Evolutionary conservation across 2,797 vertebrate genomes (phyloP).

Genomic region (Psittacula derbiana): DNA sequence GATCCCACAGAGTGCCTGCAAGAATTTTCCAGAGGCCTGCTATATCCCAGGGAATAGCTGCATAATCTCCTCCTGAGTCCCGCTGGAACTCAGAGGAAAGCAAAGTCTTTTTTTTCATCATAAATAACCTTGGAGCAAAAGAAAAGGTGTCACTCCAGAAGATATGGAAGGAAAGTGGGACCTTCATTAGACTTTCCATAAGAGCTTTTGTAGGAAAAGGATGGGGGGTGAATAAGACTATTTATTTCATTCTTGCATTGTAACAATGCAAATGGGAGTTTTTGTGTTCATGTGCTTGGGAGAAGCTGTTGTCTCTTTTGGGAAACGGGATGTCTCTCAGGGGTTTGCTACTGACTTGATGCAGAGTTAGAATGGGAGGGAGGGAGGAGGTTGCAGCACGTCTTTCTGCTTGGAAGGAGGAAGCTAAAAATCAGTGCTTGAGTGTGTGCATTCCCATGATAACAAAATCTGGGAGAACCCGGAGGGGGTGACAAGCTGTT

Average conservation of each 20-base stretch:
- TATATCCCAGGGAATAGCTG: not conserved
- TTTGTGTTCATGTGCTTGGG: not conserved
- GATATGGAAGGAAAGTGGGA: not conserved
- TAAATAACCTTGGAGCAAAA: not conserved
- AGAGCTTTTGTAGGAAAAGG: not conserved
- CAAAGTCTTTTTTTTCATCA: not conserved
- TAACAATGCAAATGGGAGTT: not conserved
- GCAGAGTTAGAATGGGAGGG: not conserved
- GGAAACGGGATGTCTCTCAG: not conserved
- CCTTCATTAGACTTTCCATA: not conserved
- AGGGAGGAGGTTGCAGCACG: not conserved
- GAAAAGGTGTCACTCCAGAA: not conserved
- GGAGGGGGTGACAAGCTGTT: not conserved
- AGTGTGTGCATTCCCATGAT: not conserved
- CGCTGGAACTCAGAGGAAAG: not conserved
- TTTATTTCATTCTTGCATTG: not conserved
- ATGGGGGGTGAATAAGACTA: not conserved
- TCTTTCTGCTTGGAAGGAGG: not conserved
- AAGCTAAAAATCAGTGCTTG: not conserved
- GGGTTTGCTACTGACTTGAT: not conserved
- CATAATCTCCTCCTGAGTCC: not conserved
- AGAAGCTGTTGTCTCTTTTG: not conserved
- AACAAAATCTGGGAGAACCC: not conserved
- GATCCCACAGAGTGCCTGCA: not conserved
- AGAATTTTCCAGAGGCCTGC: not conserved